phyloP scores from a whole-genome alignment of 1,140 invertebrate species.

The Mercenaria mercenaria region DNA sequence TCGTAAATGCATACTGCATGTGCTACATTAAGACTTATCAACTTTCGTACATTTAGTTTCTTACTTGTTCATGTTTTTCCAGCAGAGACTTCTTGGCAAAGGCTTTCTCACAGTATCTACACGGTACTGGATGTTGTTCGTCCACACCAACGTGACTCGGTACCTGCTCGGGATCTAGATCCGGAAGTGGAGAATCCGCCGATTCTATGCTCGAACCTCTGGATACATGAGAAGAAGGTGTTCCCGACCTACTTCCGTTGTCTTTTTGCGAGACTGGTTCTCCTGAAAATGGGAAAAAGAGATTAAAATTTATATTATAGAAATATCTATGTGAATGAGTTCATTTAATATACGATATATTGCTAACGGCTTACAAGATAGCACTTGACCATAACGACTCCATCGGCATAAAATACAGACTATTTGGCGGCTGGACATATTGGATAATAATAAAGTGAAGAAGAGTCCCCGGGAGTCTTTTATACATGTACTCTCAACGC shows the following conservation, averaged over 20 bases:
- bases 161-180: slow-evolving; percentile 86
- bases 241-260: slow-evolving; percentile 55
- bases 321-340: too few species aligned
- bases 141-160: slow-evolving; percentile 90
- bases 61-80: slow-evolving; percentile 96
- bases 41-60: too few species aligned
- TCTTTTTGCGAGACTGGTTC: neutral
- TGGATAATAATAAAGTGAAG: too few species aligned
- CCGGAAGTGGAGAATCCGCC: slow-evolving; percentile 4
- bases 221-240: slow-evolving; percentile 66
- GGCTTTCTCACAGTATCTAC: slow-evolving; percentile 96
- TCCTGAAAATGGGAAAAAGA: neutral
- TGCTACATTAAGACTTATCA: too few species aligned
- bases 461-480: too few species aligned
- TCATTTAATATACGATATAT: too few species aligned
- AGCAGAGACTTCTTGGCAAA: slow-evolving; percentile 95
- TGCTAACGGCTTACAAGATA: too few species aligned
- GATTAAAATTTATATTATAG: neutral
- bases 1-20: too few species aligned
- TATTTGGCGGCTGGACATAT: too few species aligned
- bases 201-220: neutral
- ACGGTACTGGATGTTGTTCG: slow-evolving; percentile 93
- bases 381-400: too few species aligned
- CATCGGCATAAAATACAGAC: too few species aligned
- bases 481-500: too few species aligned